phyloP scores from a whole-genome alignment of 2,888 invertebrate species.

The Chrysomela aeneicollis region DNA sequence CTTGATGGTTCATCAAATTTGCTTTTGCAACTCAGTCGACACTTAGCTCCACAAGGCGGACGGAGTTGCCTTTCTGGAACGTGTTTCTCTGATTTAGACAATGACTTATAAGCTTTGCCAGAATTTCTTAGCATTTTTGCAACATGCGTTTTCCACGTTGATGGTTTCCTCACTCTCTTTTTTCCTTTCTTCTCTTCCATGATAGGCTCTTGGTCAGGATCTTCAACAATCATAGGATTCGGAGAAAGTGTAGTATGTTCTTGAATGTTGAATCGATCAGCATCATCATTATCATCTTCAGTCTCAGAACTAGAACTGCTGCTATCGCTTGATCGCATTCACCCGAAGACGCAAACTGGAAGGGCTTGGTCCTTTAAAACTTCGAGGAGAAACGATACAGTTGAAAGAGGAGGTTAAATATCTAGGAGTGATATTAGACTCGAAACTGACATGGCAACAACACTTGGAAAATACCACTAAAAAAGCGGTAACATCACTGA shows the following conservation, averaged over 20 bases:
- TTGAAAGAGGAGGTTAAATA: too few relatives aligned
- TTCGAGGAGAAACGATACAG: too few relatives aligned
- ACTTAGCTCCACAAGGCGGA: constrained; percentile 25
- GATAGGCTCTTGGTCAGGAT: background rate
- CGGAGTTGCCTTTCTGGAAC: constrained; percentile 20
- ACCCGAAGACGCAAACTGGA: too few relatives aligned
- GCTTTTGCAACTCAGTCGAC: constrained; percentile 14
- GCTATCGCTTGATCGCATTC: background rate
- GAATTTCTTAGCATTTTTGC: too few relatives aligned
- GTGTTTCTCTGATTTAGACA: constrained; percentile 21
- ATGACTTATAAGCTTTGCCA: too few relatives aligned
- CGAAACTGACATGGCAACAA: too few relatives aligned
- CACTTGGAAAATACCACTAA: too few relatives aligned
- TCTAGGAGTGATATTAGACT: too few relatives aligned
- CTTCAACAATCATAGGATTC: background rate
- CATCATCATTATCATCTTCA: constrained; percentile 3
- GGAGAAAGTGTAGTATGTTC: too few relatives aligned
- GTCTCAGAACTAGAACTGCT: background rate
- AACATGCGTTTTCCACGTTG: constrained; percentile 12
- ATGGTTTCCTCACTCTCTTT: background rate
- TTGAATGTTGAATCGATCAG: background rate
- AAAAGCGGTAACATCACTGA: too few relatives aligned
- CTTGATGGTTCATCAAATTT: constrained; percentile 14
- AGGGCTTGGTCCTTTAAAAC: too few relatives aligned
- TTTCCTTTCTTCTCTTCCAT: background rate